Conservation (phyloP, 2,888 invertebrate genomes). For the Automeris io region DNA sequence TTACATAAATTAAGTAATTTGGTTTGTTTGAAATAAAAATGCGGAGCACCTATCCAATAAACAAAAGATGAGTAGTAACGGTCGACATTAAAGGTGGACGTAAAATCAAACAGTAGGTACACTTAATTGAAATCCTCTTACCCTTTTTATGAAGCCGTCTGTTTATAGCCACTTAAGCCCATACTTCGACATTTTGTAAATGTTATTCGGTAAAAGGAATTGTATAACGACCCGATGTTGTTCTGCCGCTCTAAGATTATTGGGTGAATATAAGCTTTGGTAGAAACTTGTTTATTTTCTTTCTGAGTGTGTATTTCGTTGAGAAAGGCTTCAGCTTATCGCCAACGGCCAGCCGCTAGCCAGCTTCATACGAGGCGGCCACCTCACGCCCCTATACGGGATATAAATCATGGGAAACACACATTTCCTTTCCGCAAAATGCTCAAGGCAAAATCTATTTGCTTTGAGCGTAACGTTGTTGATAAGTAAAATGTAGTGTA, state of each 20-base stretch:
- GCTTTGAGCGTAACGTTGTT: conserved; percentile 45
- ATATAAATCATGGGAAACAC: conserved; percentile 73
- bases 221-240: conserved; percentile 32
- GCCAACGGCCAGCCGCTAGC: conserved; percentile 53
- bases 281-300: conserved; percentile 69
- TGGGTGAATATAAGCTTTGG: conserved; percentile 53
- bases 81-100: conserved; percentile 4
- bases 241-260: conserved; percentile 45
- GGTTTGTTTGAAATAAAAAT: no score
- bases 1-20: no score
- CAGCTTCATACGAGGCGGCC: conserved; percentile 49
- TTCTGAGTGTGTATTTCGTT: conserved; percentile 48
- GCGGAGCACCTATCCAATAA: no score
- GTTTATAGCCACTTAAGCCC: conserved; percentile 38
- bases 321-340: conserved; percentile 67
- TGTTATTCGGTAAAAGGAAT: conserved; percentile 29
- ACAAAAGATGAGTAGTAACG: neutral
- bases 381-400: conserved; percentile 59
- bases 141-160: conserved; percentile 25
- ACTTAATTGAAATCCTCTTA: conserved; percentile 7
- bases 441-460: conserved; percentile 58
- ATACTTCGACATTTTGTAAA: conserved; percentile 31
- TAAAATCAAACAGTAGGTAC: neutral
- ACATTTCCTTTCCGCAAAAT: conserved; percentile 70
- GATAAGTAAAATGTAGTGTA: conserved; percentile 32